phyloP scores from a whole-genome alignment of 2,888 invertebrate genomes.

The Mactromeris polynyma region DNA sequence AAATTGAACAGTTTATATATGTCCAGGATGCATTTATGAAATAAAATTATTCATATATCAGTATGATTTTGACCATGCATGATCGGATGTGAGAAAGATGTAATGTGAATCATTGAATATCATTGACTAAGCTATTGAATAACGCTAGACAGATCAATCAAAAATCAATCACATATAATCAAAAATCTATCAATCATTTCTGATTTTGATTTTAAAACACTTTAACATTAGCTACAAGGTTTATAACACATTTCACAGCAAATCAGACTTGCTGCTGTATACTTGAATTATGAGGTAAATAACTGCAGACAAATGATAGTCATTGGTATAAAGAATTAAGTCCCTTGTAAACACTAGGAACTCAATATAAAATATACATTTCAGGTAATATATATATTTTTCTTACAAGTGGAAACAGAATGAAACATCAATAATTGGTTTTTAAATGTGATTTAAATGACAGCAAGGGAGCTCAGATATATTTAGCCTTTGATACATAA shows the following conservation, averaged over 20 bases:
- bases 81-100: neutral
- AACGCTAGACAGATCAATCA: neutral
- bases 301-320: neutral
- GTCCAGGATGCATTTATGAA: neutral
- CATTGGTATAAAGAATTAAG: neutral
- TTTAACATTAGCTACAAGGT: neutral
- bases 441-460: neutral
- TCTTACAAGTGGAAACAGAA: neutral
- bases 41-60: neutral
- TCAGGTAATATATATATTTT: neutral
- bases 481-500: neutral
- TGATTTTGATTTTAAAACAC: neutral
- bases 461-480: neutral
- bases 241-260: neutral
- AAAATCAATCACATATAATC: neutral
- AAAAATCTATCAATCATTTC: neutral
- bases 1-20: no score
- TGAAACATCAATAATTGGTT: neutral
- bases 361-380: neutral
- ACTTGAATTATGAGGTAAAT: neutral
- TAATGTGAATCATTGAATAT: neutral
- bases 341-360: neutral
- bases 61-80: neutral
- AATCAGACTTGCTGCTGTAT: neutral
- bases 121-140: neutral